Evolutionary conservation across 1,140 invertebrate genomes (phyloP).

Genomic region (Anthonomus grandis): DNA sequence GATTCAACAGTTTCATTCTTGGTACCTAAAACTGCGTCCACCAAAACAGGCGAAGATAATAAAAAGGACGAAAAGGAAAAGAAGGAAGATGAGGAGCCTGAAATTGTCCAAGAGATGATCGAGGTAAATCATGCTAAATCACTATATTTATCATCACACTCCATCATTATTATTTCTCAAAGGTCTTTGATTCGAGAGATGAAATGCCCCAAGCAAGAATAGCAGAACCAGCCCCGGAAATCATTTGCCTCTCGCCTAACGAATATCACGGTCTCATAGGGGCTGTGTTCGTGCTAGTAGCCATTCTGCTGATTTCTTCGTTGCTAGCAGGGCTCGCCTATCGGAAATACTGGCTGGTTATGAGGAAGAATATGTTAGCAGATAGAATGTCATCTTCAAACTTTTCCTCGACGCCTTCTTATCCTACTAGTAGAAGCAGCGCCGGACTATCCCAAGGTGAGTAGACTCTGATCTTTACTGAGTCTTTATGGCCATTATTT

Average conservation of each 20-base stretch:
- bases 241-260: constrained; percentile 67
- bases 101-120: constrained; percentile 83
- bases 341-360: constrained; percentile 66
- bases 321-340: constrained; percentile 65
- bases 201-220: constrained; percentile 63
- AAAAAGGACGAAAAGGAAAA: constrained; percentile 28
- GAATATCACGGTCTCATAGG: constrained; percentile 75
- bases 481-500: background rate
- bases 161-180: background rate
- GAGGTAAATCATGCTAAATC: constrained; percentile 55
- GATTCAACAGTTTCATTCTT: background rate
- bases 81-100: constrained; percentile 56
- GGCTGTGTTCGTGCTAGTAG: constrained; percentile 65
- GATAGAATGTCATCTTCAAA: constrained; percentile 49
- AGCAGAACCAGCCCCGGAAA: constrained; percentile 57
- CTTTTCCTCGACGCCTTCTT: constrained; percentile 39
- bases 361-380: constrained; percentile 63
- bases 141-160: background rate
- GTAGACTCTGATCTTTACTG: constrained; percentile 18
- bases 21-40: constrained; percentile 18
- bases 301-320: constrained; percentile 64
- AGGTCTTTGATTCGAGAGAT: constrained; percentile 68
- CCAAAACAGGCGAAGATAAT: constrained; percentile 15
- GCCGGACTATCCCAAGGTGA: constrained; percentile 28
- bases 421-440: constrained; percentile 40